A percentile compares a stretch with the other conserved stretches of the same genome.
Evolutionary conservation across 2,113 vertebrate genomes (phyloP).

Genomic region (Saimiri boliviensis): DNA sequence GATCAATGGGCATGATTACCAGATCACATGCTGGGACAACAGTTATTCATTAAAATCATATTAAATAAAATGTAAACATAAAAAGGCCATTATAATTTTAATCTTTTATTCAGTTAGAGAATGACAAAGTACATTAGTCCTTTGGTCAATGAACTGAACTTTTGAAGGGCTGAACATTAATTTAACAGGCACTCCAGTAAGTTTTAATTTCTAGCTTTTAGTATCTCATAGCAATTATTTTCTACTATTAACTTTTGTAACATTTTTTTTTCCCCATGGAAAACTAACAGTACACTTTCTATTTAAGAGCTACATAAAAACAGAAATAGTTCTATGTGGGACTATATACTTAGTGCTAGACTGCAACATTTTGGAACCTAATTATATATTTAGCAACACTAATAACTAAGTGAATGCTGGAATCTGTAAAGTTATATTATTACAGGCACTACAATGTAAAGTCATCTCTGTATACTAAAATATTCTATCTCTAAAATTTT

Average conservation of each 20-base stretch:
- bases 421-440: conserved; percentile 52
- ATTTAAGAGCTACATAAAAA: conserved; percentile 64
- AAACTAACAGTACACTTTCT: conserved; percentile 64
- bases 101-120: conserved; percentile 61
- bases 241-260: conserved; percentile 73
- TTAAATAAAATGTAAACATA: conserved; percentile 74
- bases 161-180: conserved; percentile 66
- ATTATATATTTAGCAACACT: conserved; percentile 61
- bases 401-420: conserved; percentile 55
- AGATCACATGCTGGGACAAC: conserved; percentile 51
- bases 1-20: conserved; percentile 32
- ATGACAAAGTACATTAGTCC: conserved; percentile 62
- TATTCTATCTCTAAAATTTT: conserved; percentile 32
- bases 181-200: conserved; percentile 66
- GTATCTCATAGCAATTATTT: conserved; percentile 69
- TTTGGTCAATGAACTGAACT: conserved; percentile 69
- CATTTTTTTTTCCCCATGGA: conserved; percentile 64
- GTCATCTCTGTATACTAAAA: conserved; percentile 29
- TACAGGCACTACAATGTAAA: conserved; percentile 62
- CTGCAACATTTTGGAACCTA: conserved; percentile 47
- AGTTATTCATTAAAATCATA: conserved; percentile 65
- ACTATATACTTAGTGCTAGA: conserved; percentile 49
- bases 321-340: conserved; percentile 54
- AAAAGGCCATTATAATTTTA: conserved; percentile 68
- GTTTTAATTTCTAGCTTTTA: conserved; percentile 67